Conservation (phyloP, 2,113 vertebrate species). For the Nannobrachium achirus region DNA sequence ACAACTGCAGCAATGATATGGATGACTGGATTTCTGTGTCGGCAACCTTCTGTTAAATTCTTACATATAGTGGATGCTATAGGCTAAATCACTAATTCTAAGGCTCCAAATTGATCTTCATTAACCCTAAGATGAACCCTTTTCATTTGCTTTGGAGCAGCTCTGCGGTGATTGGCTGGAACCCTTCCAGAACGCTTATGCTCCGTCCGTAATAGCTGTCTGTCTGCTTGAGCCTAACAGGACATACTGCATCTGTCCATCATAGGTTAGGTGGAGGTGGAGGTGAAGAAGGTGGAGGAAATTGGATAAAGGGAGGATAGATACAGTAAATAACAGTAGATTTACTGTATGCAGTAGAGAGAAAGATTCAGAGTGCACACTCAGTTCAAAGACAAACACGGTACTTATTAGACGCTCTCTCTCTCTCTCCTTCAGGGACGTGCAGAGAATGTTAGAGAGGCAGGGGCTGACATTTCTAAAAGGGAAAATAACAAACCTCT, state of each 20-base stretch:
- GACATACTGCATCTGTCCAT: constrained; percentile 9
- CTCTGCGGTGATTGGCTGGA: not conserved
- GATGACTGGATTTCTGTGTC: no score
- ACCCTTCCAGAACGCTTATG: not conserved
- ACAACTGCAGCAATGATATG: no score
- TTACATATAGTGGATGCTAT: no score
- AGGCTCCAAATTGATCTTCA: not conserved
- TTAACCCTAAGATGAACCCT: not conserved
- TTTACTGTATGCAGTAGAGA: not conserved
- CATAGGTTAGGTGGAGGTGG: not conserved
- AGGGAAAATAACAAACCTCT: no score
- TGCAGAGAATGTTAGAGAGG: no score
- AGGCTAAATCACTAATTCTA: not conserved
- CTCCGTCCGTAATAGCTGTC: not conserved
- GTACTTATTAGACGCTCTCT: constrained; percentile 5
- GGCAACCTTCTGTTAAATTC: no score
- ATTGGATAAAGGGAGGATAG: not conserved
- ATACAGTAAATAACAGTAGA: no score
- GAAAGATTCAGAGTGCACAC: constrained; percentile 8
- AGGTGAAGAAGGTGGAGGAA: not conserved
- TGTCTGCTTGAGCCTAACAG: not conserved
- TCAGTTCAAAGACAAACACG: not conserved
- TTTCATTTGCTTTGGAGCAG: not conserved
- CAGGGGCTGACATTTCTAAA: no score
- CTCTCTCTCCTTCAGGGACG: constrained; percentile 7